Base-by-base conservation (phyloP, 2,888 invertebrate species). In the Escarpia spicata region DNA sequence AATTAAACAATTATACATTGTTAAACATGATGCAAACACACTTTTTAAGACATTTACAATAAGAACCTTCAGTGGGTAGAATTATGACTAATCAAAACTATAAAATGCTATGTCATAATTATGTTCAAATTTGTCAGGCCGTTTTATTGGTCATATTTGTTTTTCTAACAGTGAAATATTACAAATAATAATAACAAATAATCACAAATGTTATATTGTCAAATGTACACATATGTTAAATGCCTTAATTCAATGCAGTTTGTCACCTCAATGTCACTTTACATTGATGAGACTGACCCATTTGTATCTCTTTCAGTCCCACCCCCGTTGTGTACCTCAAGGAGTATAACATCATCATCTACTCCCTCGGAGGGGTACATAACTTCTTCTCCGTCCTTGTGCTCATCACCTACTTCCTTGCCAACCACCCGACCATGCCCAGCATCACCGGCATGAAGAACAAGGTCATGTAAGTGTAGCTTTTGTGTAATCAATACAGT, bases 331-430 rank as follows among this genome's bases (percentile, higher is more conserved):
- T 94, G n/a, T 92, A 92, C 9, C 90, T 94, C 92, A 92, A 94
- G 90, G 93, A 94, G 91, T 95, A 95, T 92, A 92, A 93, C 44
- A 90, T 93, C 43, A 93, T 95, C 89, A 94, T 95, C n/a, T 94
- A 94, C 91, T 92, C 93, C 0, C 93, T 95, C 15, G 95, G 95
- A 6, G 94, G 94, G 15, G 93, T 93, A 6, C 95, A 95, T 93
- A 94, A 94, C 92, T 92, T 95, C 92, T 94, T 95, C 92, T 94
- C 95, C 3, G 92, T 94, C n/a, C 93, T 95, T 75, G 94, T 95
- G 12, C 92, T 95, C n/a, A 75, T 94, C 26, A 95, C 95, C 26
- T 95, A 94, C 93, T 94, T 95, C 92, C 92, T 95, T 43, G 94
- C 95, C 44, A 95, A 95, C 93, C 94, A 95, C 92, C 94, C 95